Conservation (phyloP, 2,113 vertebrate genomes). For the Orthochromis malagaraziensis region DNA sequence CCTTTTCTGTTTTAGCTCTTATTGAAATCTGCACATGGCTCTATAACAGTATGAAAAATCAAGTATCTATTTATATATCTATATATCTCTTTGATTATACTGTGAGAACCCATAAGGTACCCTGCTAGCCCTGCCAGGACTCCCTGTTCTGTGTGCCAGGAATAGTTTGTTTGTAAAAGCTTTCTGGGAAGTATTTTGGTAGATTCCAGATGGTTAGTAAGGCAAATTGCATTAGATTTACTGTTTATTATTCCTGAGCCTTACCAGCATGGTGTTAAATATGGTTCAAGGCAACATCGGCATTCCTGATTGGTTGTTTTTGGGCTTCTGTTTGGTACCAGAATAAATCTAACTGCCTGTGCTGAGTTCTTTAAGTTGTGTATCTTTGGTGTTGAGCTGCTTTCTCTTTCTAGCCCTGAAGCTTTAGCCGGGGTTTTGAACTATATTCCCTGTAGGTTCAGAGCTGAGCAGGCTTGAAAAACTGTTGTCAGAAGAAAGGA, state of each 20-base stretch:
- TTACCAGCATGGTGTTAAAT: not conserved
- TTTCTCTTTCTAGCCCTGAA: not conserved
- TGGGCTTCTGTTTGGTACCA: not conserved
- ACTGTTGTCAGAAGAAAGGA: not conserved
- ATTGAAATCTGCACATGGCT: not conserved
- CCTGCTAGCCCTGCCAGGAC: not conserved
- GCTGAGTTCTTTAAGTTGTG: constrained; percentile 3
- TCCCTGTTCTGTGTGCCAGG: not conserved
- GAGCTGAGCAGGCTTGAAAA: not conserved
- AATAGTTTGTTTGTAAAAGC: not conserved
- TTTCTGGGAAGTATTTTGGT: not conserved
- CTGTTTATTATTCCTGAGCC: not conserved
- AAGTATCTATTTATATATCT: not conserved
- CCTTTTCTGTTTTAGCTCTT: not conserved
- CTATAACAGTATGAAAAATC: not conserved
- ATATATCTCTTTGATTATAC: not conserved
- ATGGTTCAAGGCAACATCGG: not conserved
- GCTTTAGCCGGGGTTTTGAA: not conserved
- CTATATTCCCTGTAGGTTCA: not conserved
- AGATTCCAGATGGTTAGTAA: not conserved
- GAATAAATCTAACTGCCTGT: constrained; percentile 8
- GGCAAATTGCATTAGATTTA: not conserved
- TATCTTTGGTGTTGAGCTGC: not conserved
- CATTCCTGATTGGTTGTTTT: not conserved
- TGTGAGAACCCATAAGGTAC: not conserved